Base-by-base conservation (phyloP, 2,888 invertebrate genomes). In the Ypsolopha scabrella region DNA sequence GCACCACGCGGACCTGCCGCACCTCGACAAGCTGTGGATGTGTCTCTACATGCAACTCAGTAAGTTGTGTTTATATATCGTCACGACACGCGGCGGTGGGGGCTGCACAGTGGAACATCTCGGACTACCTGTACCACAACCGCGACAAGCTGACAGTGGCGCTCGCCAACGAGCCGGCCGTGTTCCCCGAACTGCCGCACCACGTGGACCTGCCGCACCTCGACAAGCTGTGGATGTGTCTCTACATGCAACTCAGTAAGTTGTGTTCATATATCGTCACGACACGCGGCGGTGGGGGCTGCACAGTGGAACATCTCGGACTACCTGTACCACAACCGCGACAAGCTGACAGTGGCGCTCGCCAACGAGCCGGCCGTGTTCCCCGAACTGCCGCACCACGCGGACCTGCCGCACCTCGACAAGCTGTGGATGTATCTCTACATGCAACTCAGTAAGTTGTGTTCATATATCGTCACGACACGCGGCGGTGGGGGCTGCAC, bases 81-180 rank as follows among this genome's bases (percentile, higher is more conserved):
- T n/a, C n/a, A n/a, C n/a, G n/a, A n/a, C n/a, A n/a, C n/a, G n/a
- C n/a, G n/a, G n/a, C n/a, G n/a, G n/a, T n/a, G n/a, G n/a, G n/a
- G n/a, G n/a, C n/a, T n/a, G n/a, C n/a, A n/a, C 86, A 97, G 97
- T 99, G 98, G 99, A 99, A 98, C 75, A 97, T 99, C 65, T 97
- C 98, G 0, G 99, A 99, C 83, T 98, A 97, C 74, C 93, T 98
- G 65, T 97, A 94, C 86, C 97, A 98, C 89, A 97, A 97, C 75
- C 94, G 96, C 67, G 94, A 95, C 60, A 94, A 94, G 76, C 78
- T 96, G 46, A 91, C 91, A 63, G 89, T 90, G 52, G 92, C 93
- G 14, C 81, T 95, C 55, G 90, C 91, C 36, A 91, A 90, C 61
- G 94, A 95, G 67, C 85, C 88, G 7, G 89, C 91, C n/a, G 91